Base-by-base conservation (phyloP, 1,140 invertebrate genomes). In the Ooceraea biroi region DNA sequence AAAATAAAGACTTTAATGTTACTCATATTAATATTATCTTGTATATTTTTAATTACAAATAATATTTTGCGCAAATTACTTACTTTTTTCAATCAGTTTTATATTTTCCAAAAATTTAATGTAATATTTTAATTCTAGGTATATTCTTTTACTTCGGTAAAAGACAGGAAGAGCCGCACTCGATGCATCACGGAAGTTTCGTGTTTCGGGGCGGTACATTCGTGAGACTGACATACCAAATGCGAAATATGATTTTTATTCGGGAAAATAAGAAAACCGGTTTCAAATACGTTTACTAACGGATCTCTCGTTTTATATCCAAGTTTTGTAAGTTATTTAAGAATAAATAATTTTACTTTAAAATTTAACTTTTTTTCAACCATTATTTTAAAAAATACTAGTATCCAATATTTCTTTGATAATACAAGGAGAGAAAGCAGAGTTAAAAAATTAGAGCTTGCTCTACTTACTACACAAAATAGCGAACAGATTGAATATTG, bases 101-200 rank as follows among this genome's bases (percentile, higher is more conserved):
- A n/a, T n/a, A n/a, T n/a, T n/a, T n/a, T n/a, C n/a, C n/a, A 25
- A 61, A 44, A 63, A 22, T 68, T 19, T 0, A 19, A 65, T 27
- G 12, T 50, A 76, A 58, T 19, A 48, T 65, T 48, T 66, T 30
- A 4, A 83, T 78, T 65, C 27, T 11, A 58, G 30, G 50, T 17
- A 76, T n/a, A 52, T 55, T 80, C 57, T 22, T 36, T 80, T 30
- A 17, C 14, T 36, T 10, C 41, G n/a, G 66, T 0, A 69, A 27
- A 73, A 25, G 50, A 85, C 87, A 85, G 87, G 86, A 88, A 88
- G 69, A 82, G 71, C 83, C 76, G 83, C 89, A 86, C 91, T 92
- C 82, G 58, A 82, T 66, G 85, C 72, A 83, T 60, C 87, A 77
- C 90, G 92, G 92, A 93, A 93, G 92, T 93, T 91, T 93, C 92